Evolutionary conservation across 2,888 invertebrate species (phyloP), one percentile per base, ranked within the genome.

Genomic region (Drosophila nr. perissopoda): DNA sequence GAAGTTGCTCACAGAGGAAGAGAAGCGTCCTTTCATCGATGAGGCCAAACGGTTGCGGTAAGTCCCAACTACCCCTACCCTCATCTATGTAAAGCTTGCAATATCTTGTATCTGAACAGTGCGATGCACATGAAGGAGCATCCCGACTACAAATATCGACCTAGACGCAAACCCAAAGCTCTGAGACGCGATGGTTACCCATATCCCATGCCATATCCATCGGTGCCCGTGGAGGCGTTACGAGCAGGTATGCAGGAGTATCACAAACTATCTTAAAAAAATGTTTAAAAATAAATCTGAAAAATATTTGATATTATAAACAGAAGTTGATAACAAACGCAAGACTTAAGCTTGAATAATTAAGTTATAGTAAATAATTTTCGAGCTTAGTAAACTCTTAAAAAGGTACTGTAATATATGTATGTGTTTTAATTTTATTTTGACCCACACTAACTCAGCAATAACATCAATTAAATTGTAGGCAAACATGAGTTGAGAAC

Each of bases 1-100:
- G 99, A 99, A 99, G 93, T 94, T 97, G 61, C 94, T 99, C 52
- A 96, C 97, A 3, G 99, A 99, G 94, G 96, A 97, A 82, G 98
- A 98, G 92, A 99, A 99, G 94, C 95, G 99, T 91, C 99, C 99
- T 33, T 99, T 99, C 94, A 99, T 99, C 82, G 99, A 99, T 93
- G 99, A 99, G 93, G 99, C 99, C 18, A 99, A 99, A 93, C 95
- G 99, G 75, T 95, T 99, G 85, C 91, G 93, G 93, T 93, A 89
- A 88, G 82, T 65, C 21, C 0, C 10, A 46, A 42, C 42, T 6
- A 13, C 11, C 42, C 11, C 5, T 5, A 42, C 18, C 11, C 7
- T 8, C 4, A 4, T 1, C 11, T 16, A 13, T 11, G 1, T 8
- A n/a, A n/a, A 56, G 6, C 7, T 21, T 3, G n/a, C 29, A 13